Conservation (phyloP, 2,797 vertebrate genomes). For the Trachurus trachurus region DNA sequence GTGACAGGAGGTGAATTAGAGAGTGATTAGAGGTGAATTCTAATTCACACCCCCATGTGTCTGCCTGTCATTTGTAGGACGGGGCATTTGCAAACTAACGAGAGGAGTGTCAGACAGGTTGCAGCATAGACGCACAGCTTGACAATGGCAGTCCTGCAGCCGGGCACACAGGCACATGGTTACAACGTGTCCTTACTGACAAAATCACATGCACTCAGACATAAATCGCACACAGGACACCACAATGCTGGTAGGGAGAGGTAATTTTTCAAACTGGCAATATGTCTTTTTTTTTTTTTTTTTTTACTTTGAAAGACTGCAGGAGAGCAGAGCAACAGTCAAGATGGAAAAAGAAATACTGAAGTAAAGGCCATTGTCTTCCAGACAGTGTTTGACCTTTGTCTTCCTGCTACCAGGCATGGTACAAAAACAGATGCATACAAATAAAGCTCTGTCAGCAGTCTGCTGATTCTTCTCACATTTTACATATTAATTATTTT, state of each 20-base stretch:
- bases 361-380: constrained; percentile 56
- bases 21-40: constrained; percentile 79
- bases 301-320: constrained; percentile 4
- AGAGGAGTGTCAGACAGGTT: constrained; percentile 58
- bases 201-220: constrained; percentile 15
- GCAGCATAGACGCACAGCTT: constrained; percentile 32
- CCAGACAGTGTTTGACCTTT: constrained; percentile 72
- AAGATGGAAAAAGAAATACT: constrained; percentile 34
- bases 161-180: constrained; percentile 13
- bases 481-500: background rate
- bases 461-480: background rate
- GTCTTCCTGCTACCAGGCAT: constrained; percentile 38
- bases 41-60: constrained; percentile 78
- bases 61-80: constrained; percentile 74
- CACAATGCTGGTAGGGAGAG: background rate
- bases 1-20: constrained; percentile 78
- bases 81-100: constrained; percentile 69
- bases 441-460: constrained; percentile 19
- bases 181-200: constrained; percentile 12
- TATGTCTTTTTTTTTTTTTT: constrained; percentile 9
- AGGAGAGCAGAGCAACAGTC: constrained; percentile 1
- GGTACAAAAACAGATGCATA: constrained; percentile 28
- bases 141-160: constrained; percentile 17
- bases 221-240: constrained; percentile 10
- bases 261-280: background rate